Conservation (phyloP, 2,113 vertebrate genomes). For the Plecturocebus donacophilus region DNA sequence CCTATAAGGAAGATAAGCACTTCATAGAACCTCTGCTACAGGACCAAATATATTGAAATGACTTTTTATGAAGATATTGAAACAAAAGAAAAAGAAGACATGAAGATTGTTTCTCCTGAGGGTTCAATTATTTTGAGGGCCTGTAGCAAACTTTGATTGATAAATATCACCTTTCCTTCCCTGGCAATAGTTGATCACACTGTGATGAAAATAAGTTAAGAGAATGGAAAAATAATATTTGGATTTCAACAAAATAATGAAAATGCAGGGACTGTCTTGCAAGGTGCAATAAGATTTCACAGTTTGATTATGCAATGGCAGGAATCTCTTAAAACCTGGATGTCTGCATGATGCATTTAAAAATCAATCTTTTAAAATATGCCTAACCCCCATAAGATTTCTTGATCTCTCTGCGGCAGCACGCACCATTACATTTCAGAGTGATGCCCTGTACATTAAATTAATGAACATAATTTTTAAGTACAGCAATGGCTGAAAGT, state of each 20-base stretch:
- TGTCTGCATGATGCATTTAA: slow-evolving; percentile 56
- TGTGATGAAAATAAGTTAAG: slow-evolving; percentile 82
- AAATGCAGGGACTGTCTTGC: slow-evolving; percentile 81
- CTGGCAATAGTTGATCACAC: slow-evolving; percentile 80
- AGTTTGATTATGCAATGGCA: slow-evolving; percentile 74
- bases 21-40: slow-evolving; percentile 73
- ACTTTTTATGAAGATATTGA: slow-evolving; percentile 82
- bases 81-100: slow-evolving; percentile 73
- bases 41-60: slow-evolving; percentile 82
- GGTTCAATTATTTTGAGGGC: slow-evolving; percentile 84
- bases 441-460: neutral
- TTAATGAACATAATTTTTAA: slow-evolving; percentile 46
- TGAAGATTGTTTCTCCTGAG: slow-evolving; percentile 78
- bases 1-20: slow-evolving; percentile 67
- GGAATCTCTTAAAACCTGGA: slow-evolving; percentile 59
- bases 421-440: slow-evolving; percentile 53
- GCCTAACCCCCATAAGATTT: slow-evolving; percentile 64
- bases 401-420: slow-evolving; percentile 49
- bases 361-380: slow-evolving; percentile 70
- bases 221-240: slow-evolving; percentile 85
- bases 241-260: slow-evolving; percentile 83
- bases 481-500: neutral
- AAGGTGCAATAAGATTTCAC: slow-evolving; percentile 81
- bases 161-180: slow-evolving; percentile 84
- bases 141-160: slow-evolving; percentile 83